Base-by-base conservation (phyloP, 2,888 invertebrate species). In the Papilio demoleus region DNA sequence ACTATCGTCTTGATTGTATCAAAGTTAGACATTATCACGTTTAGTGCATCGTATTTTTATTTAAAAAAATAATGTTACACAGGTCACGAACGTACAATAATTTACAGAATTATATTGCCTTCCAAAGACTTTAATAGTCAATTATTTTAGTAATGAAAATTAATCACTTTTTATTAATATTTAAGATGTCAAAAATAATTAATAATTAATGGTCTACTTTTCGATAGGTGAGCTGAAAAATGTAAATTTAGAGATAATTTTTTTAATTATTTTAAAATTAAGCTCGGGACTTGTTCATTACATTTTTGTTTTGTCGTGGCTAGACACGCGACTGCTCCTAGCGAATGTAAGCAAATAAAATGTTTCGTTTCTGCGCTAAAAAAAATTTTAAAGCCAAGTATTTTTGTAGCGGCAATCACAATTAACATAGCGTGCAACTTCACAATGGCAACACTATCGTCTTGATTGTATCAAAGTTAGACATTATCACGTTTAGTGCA, bases 231-330 rank as follows among this genome's bases (percentile, higher is more conserved):
- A n/a, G n/a, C n/a, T n/a, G n/a, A n/a, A n/a, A n/a, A n/a, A n/a
- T n/a, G n/a, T n/a, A n/a, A n/a, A n/a, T n/a, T n/a, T n/a, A n/a
- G n/a, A n/a, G n/a, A n/a, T n/a, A n/a, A n/a, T n/a, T n/a, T n/a
- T n/a, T n/a, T n/a, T n/a, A n/a, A n/a, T n/a, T n/a, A n/a, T n/a
- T n/a, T 86, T 86, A 86, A 84, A 81, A 76, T 75, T 76, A 73
- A 76, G 77, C 66, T 59, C 45, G 4, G 22, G 47, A 80, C 78
- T 82, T 81, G 82, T 85, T 84, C 82, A 82, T 83, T 82, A 79
- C 80, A 79, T 82, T 86, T 86, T 83, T 81, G 77, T 47, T 65
- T 64, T 34, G 50, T 27, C 64, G 38, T 19, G 73, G 71, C 72
- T 70, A 53, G 67, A 74, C 71, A 68, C 67, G 63, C 63, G 31